phyloP scores from a whole-genome alignment of 2,113 vertebrate genomes.

The Micromys minutus region DNA sequence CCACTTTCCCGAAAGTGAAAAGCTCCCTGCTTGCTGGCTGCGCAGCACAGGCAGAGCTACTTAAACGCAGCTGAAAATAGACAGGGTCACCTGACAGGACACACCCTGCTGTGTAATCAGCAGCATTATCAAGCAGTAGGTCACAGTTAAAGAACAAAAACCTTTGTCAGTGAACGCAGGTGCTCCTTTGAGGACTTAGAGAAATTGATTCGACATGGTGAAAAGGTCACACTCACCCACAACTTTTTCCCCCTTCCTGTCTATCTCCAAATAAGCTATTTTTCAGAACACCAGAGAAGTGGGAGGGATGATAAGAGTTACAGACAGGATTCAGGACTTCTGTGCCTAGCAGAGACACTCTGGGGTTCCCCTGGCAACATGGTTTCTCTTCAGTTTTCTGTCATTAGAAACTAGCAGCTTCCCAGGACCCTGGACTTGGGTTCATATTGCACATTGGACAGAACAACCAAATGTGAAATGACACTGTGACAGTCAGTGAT shows the following conservation, averaged over 20 bases:
- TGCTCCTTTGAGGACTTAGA: not conserved
- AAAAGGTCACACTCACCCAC: not conserved
- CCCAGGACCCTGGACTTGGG: not conserved
- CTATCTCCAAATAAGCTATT: not conserved
- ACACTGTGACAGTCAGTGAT: too few relatives aligned
- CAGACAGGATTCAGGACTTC: not conserved
- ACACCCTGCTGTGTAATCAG: not conserved
- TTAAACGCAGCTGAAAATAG: slow-evolving; percentile 39
- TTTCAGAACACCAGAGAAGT: slow-evolving; percentile 9
- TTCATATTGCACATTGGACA: not conserved
- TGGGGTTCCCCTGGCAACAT: not conserved
- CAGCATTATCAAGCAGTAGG: not conserved
- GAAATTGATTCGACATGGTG: not conserved
- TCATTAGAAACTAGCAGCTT: not conserved
- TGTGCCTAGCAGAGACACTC: not conserved
- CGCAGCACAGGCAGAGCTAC: not conserved
- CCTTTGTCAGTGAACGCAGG: not conserved
- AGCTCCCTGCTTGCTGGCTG: rapidly evolving
- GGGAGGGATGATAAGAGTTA: not conserved
- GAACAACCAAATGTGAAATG: not conserved
- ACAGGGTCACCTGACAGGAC: slow-evolving; percentile 31
- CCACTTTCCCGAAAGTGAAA: slow-evolving; percentile 7
- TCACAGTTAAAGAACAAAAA: slow-evolving; percentile 22
- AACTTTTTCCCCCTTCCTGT: not conserved
- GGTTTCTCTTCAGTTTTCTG: not conserved